Evolutionary conservation across 2,888 invertebrate species (phyloP).

Genomic region (Ametastegia equiseti): DNA sequence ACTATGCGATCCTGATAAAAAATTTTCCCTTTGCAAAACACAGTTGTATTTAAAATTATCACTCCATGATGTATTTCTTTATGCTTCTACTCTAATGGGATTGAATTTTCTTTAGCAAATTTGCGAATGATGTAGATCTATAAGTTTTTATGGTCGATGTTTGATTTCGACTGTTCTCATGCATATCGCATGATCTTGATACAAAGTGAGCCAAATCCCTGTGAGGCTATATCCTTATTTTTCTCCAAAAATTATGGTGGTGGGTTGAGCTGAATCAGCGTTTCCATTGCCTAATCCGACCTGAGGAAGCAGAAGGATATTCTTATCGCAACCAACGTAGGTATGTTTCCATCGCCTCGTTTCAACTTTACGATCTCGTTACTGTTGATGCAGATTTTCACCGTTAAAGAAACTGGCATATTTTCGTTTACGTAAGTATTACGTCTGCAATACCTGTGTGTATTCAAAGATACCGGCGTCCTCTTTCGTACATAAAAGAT

Average conservation of each 20-base stretch:
- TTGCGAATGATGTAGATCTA: no score
- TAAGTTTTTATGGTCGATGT: no score
- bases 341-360: neutral
- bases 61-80: no score
- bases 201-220: neutral
- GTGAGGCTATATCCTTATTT: neutral
- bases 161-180: no score
- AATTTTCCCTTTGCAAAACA: no score
- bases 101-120: no score
- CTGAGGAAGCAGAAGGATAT: neutral
- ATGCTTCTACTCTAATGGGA: no score
- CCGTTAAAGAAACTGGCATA: neutral
- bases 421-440: neutral
- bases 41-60: no score
- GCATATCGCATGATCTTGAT: neutral
- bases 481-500: neutral
- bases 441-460: neutral
- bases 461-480: neutral
- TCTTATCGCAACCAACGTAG: neutral
- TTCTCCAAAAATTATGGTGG: neutral
- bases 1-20: no score
- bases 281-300: neutral
- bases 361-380: neutral
- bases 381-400: neutral
- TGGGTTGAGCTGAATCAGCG: neutral